Evolutionary conservation across 2,888 invertebrate genomes (phyloP), one percentile per base, ranked within the genome.

Genomic region (Watsonalla cultraria): DNA sequence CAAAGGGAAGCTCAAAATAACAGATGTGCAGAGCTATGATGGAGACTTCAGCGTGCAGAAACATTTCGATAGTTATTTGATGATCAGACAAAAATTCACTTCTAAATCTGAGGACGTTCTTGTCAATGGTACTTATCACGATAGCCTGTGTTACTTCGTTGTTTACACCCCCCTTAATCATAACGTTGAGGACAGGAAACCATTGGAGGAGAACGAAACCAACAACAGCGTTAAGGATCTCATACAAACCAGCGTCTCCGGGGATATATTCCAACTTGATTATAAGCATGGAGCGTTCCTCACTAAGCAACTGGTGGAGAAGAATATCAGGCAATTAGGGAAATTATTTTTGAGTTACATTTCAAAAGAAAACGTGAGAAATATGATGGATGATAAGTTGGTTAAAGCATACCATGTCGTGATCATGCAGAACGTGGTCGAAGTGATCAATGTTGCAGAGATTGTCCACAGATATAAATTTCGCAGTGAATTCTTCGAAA

Each of bases 11-110:
- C 59, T 76, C 11, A 66, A 68, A 7, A 66, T 69, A 7, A 54
- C 65, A 45, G 68, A 71, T 51, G 59, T 76, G 5, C 57, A 59
- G 14, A 66, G 63, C 47, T 54, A 53, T 7, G 55, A 58, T 6
- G 69, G 70, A 37, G 66, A 70, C 46, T 70, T 70, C 48, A 63
- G 71, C 47, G 59, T 76, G 14, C 54, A 57, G 0, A 74, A 70
- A 58, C 76, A 76, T 57, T 74, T 64, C 54, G 70, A 74, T 7
- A 76, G 77, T 51, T 76, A 69, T 51, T 48, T 76, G 45, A 69
- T 62, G 58, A 73, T 76, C 39, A 74, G 63, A 52, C 62, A 68
- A 0, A 72, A 59, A 33, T 72, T 76, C 54, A 53, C 51, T 47
- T 54, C 60, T 0, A 65, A 62, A 5, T 56, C 56, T 35, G 53